A percentile compares a stretch with the other conserved stretches of the same genome.
Conservation (phyloP, 2,113 vertebrate genomes). For the Bubo scandiacus region DNA sequence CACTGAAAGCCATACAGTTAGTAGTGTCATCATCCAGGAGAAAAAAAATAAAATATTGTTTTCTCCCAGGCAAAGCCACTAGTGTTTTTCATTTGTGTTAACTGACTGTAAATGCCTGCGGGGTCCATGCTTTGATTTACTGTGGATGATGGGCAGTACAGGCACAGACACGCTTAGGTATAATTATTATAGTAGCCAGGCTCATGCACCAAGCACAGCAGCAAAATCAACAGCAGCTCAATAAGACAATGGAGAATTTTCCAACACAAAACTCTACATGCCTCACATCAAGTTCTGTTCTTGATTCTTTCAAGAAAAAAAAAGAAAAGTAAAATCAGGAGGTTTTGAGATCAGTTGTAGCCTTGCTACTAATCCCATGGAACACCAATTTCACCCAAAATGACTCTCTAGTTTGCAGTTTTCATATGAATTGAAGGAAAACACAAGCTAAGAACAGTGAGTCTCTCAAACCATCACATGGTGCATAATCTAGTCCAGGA, state of each 20-base stretch:
- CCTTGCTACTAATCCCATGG: not conserved
- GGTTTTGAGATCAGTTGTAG: not conserved
- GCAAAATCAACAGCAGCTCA: slow-evolving; percentile 59
- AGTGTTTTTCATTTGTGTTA: slow-evolving; percentile 3
- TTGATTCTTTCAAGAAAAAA: not conserved
- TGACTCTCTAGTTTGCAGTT: not conserved
- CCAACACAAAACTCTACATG: slow-evolving; percentile 31
- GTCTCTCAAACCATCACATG: not conserved
- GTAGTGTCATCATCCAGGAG: not conserved
- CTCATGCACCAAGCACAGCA: slow-evolving; percentile 8
- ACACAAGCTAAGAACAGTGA: not conserved
- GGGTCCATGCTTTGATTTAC: slow-evolving; percentile 35
- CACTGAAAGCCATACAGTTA: not conserved
- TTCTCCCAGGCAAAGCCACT: slow-evolving; percentile 1
- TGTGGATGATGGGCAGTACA: not conserved
- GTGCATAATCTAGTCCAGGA: not conserved
- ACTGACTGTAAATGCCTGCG: not conserved
- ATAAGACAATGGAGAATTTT: slow-evolving; percentile 37
- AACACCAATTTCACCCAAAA: not conserved
- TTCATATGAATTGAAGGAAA: not conserved
- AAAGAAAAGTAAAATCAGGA: not conserved
- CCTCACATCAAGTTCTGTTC: not conserved
- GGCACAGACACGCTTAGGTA: slow-evolving; percentile 12
- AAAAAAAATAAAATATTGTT: not conserved
- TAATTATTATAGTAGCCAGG: slow-evolving; percentile 23